Percentiles rank a stretch among this genome's conserved stretches.
Evolutionary conservation across 2,888 invertebrate genomes (phyloP).

Genomic region (Meganola albula): DNA sequence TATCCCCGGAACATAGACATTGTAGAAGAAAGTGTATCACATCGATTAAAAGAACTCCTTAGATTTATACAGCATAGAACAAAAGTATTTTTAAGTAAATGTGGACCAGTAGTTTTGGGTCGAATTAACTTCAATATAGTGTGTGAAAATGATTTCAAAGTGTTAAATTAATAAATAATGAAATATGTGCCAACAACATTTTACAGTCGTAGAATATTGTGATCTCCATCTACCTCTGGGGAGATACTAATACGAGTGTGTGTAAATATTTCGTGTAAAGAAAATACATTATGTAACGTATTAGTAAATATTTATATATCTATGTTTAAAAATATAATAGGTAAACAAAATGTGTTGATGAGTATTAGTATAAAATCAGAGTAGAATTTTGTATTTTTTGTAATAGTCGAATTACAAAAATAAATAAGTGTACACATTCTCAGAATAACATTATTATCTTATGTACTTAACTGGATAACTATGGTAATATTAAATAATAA

Average conservation of each 20-base stretch:
- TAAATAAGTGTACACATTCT: not conserved
- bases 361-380: slow-evolving; percentile 22
- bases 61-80: slow-evolving; percentile 34
- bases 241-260: slow-evolving; percentile 14
- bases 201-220: slow-evolving; percentile 18
- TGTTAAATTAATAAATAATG: slow-evolving; percentile 21
- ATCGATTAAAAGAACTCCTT: slow-evolving; percentile 38
- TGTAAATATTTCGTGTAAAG: slow-evolving; percentile 24
- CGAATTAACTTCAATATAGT: slow-evolving; percentile 30
- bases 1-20: slow-evolving; percentile 46
- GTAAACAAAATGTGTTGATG: slow-evolving; percentile 11
- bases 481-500: not conserved
- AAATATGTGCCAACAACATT: slow-evolving; percentile 27
- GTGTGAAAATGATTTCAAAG: slow-evolving; percentile 22
- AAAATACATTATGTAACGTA: slow-evolving; percentile 19
- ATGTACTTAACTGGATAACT: not conserved
- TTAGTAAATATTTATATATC: slow-evolving; percentile 28
- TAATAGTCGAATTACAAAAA: slow-evolving; percentile 32
- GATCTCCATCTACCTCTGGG: slow-evolving; percentile 14
- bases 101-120: slow-evolving; percentile 61
- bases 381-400: slow-evolving; percentile 45
- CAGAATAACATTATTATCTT: not conserved
- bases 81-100: slow-evolving; percentile 41
- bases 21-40: slow-evolving; percentile 42
- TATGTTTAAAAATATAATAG: slow-evolving; percentile 18